Evolutionary conservation across 2,113 vertebrate genomes (phyloP), one percentile per base, ranked within the genome.

Genomic region (Sylvietta virens): DNA sequence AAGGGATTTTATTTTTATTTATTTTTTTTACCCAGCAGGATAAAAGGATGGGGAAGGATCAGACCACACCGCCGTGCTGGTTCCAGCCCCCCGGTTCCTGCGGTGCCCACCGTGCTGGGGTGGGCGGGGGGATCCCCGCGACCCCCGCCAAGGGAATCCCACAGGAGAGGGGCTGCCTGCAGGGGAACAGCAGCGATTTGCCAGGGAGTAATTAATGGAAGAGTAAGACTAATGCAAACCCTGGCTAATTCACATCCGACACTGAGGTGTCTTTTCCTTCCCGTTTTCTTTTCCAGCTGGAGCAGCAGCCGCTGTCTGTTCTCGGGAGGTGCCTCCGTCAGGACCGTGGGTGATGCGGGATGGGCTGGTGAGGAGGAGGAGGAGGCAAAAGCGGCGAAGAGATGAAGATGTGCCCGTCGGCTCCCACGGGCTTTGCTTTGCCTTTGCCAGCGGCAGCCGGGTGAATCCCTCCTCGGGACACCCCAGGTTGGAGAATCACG

Each of bases 321-420:
- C 61, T 54, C 2, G 33, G 48, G 19, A 67, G 0, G 19, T 4
- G 45, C 10, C 17, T 14, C 53, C 13, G 1, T 2, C 20, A 31
- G 58, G 18, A 5, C 5, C 1, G 5, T 0, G 17, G 11, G 22
- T 1, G 7, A 37, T 2, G 56, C 2, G 8, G 69, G 48, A 20
- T 3, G 71, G 50, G 50, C 23, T 50, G 73, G 24, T 1, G 11
- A 37, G n/a, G 79, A n/a, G 35, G 73, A 28, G 61, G 73, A 74
- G 37, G 72, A 35, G 35, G 47, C 2, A 47, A 30, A 33, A 2
- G 37, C 0, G 2, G 10, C 0, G 17, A 48, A 10, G 11, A 72
- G 61, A n/a, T 4, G 37, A 39, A n/a, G 28, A 50, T 2, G 26
- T 6, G 22, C 37, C 40, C 3, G 0, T 26, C 39, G 6, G 51